phyloP scores from a whole-genome alignment of 37 sponge, comb jelly and placozoan genomes.

The Chondrilla cf. caribensis region DNA sequence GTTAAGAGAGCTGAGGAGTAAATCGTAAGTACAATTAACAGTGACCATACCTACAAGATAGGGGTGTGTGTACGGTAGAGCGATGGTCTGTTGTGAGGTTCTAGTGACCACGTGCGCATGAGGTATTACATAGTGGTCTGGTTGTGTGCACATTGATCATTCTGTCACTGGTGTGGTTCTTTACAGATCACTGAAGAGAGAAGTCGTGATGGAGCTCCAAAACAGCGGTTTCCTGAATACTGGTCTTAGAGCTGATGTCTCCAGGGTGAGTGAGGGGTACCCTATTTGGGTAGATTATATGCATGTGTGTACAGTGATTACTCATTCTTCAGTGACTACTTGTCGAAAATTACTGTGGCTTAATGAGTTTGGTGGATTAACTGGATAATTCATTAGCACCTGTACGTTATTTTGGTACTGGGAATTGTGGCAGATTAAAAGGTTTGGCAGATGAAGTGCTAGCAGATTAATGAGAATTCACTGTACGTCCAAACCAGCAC shows the following conservation, averaged over 20 bases:
- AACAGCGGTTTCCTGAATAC: slow-evolving; percentile 27
- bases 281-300: too few relatives aligned
- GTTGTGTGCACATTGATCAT: background rate
- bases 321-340: background rate
- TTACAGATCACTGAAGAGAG: slow-evolving; percentile 20
- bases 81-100: too few relatives aligned
- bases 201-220: slow-evolving; percentile 18
- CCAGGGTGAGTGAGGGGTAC: slow-evolving; percentile 36
- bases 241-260: slow-evolving; percentile 55
- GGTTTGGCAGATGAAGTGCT: too few relatives aligned
- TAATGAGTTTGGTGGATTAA: too few relatives aligned
- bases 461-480: too few relatives aligned
- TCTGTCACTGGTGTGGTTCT: background rate
- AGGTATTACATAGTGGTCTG: background rate
- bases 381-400: too few relatives aligned
- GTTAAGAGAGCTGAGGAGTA: slow-evolving; percentile 5
- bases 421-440: too few relatives aligned
- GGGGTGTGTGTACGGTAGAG: too few relatives aligned
- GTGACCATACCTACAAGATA: too few relatives aligned
- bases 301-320: background rate
- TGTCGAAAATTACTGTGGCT: too few relatives aligned
- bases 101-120: background rate
- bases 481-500: too few relatives aligned
- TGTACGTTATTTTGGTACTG: too few relatives aligned
- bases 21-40: background rate